Percentiles rank a stretch among this genome's conserved stretches.
These are phyloP conservation scores for Drosophila seguyi DNA, from an alignment of 1,140 invertebrate species.

Conservation along the genomic window DNA sequence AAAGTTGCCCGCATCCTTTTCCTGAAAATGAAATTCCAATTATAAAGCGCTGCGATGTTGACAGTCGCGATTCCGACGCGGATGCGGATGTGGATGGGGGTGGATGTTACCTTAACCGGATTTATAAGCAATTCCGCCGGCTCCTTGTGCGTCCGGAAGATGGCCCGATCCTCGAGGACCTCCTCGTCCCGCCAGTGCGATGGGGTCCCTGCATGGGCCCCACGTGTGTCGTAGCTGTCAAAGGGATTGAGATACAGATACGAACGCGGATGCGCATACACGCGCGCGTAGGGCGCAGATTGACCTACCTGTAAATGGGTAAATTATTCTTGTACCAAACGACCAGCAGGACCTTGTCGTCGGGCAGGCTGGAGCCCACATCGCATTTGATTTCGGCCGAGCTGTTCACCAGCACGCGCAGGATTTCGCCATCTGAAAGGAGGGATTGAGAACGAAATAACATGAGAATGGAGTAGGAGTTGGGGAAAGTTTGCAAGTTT, in stretches of 20 bases:
- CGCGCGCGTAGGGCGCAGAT: neutral
- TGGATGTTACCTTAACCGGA: constrained; percentile 76
- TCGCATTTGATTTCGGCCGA: constrained; percentile 87
- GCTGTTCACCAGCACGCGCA: constrained; percentile 86
- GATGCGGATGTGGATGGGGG: neutral
- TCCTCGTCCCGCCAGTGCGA: constrained; percentile 86
- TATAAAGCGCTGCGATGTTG: constrained; percentile 67
- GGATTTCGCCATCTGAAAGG: constrained; percentile 79
- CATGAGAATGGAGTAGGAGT: constrained; percentile 10
- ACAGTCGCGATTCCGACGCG: constrained; percentile 29
- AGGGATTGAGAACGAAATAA: constrained; percentile 4
- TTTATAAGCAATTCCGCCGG: constrained; percentile 86
- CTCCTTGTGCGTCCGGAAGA: constrained; percentile 86
- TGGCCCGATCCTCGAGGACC: constrained; percentile 86
- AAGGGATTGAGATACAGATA: constrained; percentile 30
- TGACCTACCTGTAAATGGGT: constrained; percentile 87
- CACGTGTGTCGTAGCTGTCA: constrained; percentile 85
- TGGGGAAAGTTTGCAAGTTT: constrained; percentile 26
- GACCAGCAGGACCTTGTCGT: constrained; percentile 87
- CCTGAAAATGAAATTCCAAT: constrained; percentile 85
- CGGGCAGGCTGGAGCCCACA: constrained; percentile 86
- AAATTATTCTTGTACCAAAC: constrained; percentile 88
- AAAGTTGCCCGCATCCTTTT: constrained; percentile 90
- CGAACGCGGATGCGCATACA: constrained; percentile 10
- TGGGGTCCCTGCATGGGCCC: constrained; percentile 85